Conservation (phyloP, 1,140 invertebrate species). For the Hyphantria cunea region DNA sequence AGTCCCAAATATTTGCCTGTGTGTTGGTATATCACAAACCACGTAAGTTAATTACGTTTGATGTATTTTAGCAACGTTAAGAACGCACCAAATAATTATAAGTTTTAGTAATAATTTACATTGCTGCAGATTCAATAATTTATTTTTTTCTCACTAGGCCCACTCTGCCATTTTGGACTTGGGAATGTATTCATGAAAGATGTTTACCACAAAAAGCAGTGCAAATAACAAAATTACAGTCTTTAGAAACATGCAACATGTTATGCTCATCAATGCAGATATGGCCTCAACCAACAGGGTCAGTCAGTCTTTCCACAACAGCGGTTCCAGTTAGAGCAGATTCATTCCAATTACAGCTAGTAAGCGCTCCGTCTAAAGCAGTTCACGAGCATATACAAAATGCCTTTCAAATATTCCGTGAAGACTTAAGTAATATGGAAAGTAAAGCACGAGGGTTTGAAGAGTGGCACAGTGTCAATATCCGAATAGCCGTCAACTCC, state of each 20-base stretch:
- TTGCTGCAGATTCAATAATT: too few species aligned
- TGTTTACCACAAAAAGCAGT: slow-evolving; percentile 55
- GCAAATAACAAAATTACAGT: slow-evolving; percentile 50
- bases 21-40: too few species aligned
- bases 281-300: slow-evolving; percentile 82
- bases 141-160: slow-evolving; percentile 15
- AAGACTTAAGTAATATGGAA: slow-evolving; percentile 43
- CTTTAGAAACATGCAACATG: slow-evolving; percentile 82
- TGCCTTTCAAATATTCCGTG: slow-evolving; percentile 48
- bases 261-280: slow-evolving; percentile 78
- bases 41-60: too few species aligned
- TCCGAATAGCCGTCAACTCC: slow-evolving; percentile 78
- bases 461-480: slow-evolving; percentile 53
- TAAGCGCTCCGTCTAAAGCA: slow-evolving; percentile 35
- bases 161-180: slow-evolving; percentile 62
- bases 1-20: too few species aligned
- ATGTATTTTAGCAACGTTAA: too few species aligned
- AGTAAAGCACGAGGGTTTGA: slow-evolving; percentile 35
- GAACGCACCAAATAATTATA: too few species aligned
- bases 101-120: too few species aligned
- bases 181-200: slow-evolving; percentile 64
- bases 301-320: slow-evolving; percentile 71
- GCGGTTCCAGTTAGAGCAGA: slow-evolving; percentile 69
- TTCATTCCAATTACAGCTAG: slow-evolving; percentile 44
- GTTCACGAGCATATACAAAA: slow-evolving; percentile 44